Evolutionary conservation across 2,888 invertebrate species (phyloP).

Genomic region (Hirtodrosophila histrioides): DNA sequence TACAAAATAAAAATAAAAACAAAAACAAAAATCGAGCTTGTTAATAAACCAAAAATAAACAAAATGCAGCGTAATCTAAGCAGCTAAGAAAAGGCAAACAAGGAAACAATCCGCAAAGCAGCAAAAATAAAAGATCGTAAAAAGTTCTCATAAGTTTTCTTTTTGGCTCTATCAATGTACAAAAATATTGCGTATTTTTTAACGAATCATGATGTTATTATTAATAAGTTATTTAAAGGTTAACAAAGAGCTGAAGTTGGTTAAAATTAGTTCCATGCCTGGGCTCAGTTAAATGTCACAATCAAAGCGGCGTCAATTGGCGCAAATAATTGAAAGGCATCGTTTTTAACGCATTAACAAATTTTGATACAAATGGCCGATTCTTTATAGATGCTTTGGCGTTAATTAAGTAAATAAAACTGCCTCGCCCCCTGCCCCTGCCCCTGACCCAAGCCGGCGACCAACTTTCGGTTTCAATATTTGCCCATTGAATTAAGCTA

Average conservation of each 20-base stretch:
- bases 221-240: neutral
- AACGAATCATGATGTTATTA: conserved; percentile 3
- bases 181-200: too few relatives aligned
- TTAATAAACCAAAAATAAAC: conserved; percentile 6
- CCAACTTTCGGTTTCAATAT: conserved; percentile 55
- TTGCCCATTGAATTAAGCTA: conserved; percentile 31
- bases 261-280: conserved; percentile 20
- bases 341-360: conserved; percentile 47
- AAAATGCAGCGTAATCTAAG: conserved; percentile 22
- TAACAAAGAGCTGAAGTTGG: conserved; percentile 4
- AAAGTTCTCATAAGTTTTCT: neutral
- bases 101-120: neutral
- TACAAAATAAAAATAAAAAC: neutral
- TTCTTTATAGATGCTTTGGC: conserved; percentile 16
- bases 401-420: conserved; percentile 43
- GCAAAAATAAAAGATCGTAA: neutral
- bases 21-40: neutral
- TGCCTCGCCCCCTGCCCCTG: conserved; percentile 1
- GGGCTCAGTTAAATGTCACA: conserved; percentile 23
- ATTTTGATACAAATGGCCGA: neutral
- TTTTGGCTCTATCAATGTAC: neutral
- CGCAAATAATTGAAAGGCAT: conserved; percentile 23
- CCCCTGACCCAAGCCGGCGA: neutral
- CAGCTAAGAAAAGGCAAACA: conserved; percentile 1
- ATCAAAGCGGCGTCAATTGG: conserved; percentile 27